Evolutionary conservation across 2,888 invertebrate genomes (phyloP).

Genomic region (Diaprepes abbreviatus): DNA sequence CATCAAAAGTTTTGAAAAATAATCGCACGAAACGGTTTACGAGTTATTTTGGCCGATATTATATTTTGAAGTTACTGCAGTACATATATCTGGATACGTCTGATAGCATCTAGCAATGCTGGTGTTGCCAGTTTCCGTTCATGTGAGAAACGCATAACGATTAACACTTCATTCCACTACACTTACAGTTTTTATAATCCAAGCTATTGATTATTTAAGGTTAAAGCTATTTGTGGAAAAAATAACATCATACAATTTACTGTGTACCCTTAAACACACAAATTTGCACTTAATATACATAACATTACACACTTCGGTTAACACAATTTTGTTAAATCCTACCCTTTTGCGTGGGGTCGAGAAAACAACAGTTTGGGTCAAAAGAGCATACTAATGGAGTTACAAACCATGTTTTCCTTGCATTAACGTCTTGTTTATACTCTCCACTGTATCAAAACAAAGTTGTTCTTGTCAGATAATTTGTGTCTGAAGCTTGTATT

Average conservation of each 20-base stretch:
- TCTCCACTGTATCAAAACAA: constrained; percentile 16
- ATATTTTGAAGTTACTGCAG: too few relatives aligned
- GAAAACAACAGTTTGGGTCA: constrained; percentile 34
- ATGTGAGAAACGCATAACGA: too few relatives aligned
- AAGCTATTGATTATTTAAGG: too few relatives aligned
- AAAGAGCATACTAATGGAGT: constrained; percentile 25
- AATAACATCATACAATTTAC: too few relatives aligned
- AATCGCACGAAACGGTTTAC: too few relatives aligned
- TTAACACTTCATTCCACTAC: too few relatives aligned
- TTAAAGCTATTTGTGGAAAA: not conserved
- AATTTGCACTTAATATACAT: constrained; percentile 21
- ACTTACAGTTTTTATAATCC: too few relatives aligned
- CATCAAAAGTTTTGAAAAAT: too few relatives aligned
- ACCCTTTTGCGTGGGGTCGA: constrained; percentile 11
- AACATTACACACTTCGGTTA: constrained; percentile 25
- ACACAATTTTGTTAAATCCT: constrained; percentile 29
- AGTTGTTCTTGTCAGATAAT: constrained; percentile 10
- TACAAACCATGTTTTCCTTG: constrained; percentile 35
- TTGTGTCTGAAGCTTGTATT: not conserved
- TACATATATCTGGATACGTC: too few relatives aligned
- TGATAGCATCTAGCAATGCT: too few relatives aligned
- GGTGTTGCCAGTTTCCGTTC: too few relatives aligned
- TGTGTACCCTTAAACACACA: not conserved
- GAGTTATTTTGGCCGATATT: too few relatives aligned
- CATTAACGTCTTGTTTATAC: constrained; percentile 28